Evolutionary conservation across 2,113 vertebrate species (phyloP), one percentile per base, ranked within the genome.

Genomic region (Brachionichthys hirsutus): DNA sequence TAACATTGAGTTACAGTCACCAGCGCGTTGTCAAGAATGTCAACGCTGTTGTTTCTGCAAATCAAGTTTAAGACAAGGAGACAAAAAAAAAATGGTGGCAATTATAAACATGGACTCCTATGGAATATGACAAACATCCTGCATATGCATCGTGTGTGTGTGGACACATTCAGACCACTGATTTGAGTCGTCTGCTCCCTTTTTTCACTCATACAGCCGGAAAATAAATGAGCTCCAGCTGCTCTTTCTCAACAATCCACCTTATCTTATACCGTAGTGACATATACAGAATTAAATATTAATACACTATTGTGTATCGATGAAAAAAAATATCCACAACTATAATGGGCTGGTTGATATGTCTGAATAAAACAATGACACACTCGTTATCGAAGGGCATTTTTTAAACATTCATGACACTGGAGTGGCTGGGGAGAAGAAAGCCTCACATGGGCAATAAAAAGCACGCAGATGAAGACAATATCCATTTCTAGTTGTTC

Each of bases 1-100:
- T 34, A 10, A 38, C 24, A 30, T 8, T 6, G 4, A 30, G 24
- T 30, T 30, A 30, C 24, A 30, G 41, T 48, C 47, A 43, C n/a
- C 19, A 36, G 41, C 44, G 44, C 45, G 51, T 88, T 94, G 12
- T 90, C 85, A 1, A 90, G 92, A 56, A 93, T 40, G 49, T 90
- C 80, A 92, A 30, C 1, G 4, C 24, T 30, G 24, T 30, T 91
- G 0, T 92, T 94, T 15, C 92, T 91, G 43, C 89, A 95, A 44
- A 94, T 83, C 1, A 93, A 91, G 70, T 95, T 91, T 11, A 89
- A 93, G 24, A 94, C 94, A 73, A 92, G 82, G 9, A 93, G 94
- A 73, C 93, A 10, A 90, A 58, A 94, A 94, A 36, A 91, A 92
- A 3, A 9, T 50, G 58, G 41, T 40, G 18, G 63, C 34, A 47